Base-by-base conservation (phyloP, 2,797 vertebrate genomes). In the Simalia tracyae region DNA sequence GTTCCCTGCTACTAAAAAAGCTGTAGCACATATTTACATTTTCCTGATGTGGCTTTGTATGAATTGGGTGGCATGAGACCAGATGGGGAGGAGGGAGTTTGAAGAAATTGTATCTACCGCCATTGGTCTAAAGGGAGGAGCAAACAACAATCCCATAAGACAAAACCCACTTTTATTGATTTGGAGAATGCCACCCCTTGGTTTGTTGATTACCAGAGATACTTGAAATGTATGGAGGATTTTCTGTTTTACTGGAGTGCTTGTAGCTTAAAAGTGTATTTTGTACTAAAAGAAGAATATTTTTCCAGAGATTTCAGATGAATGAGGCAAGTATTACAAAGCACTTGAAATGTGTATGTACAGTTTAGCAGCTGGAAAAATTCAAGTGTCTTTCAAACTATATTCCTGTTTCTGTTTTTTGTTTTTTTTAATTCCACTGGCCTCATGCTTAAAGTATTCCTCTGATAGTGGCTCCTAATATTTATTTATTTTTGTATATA, bases 101-200 rank as follows among this genome's bases (percentile, higher is more conserved):
- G 85, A 92, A 87, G 61, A 81, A 88, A 2, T 86, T 36, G 66
- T 97, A 98, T 96, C 97, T 98, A 97, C 97, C 96, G 57, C 96
- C 24, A 19, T 97, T 97, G 90, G 72, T 98, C 97, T 97, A 68
- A 68, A 66, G 84, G 24, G 63, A 84, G 93, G 92, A 96, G 5
- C 85, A 91, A 91, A 50, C 63, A 86, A 84, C 7, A 86, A 61
- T 64, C 85, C 88, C 24, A 81, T 57, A 90, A 97, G 95, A 97
- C 96, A 97, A 96, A 94, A 96, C 91, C 95, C 10, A 92, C 1
- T 60, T 95, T 95, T 88, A 88, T 93, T 92, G 0, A 92, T 81
- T 11, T 0, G 92, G 91, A 87, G 46, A 87, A 87, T 72, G 4
- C 60, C 46, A 7, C 54, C 31, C 89, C 92, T 90, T 10, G 0